phyloP scores from a whole-genome alignment of 2,888 invertebrate genomes.

The Schizaphis graminum region DNA sequence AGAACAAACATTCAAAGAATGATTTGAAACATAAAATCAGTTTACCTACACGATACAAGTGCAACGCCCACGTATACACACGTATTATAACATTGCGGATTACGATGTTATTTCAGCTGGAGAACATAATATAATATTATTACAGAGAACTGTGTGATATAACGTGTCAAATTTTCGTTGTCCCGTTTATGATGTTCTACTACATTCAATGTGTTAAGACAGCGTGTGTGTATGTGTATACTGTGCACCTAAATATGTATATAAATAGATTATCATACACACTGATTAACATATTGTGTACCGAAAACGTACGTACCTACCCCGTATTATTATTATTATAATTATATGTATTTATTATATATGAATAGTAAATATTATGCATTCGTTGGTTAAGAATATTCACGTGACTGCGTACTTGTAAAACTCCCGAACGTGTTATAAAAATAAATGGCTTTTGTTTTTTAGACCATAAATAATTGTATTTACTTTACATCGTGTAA shows the following conservation, averaged over 20 bases:
- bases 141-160: neutral
- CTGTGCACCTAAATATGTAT: neutral
- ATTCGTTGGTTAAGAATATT: neutral
- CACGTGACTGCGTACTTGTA: neutral
- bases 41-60: neutral
- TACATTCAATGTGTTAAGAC: neutral
- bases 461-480: neutral
- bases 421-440: constrained; percentile 25
- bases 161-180: neutral
- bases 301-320: neutral
- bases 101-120: neutral
- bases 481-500: neutral
- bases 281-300: neutral
- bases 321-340: neutral
- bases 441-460: constrained; percentile 23
- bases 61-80: neutral
- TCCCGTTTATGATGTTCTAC: neutral
- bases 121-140: neutral
- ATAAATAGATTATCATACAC: neutral
- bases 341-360: neutral
- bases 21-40: neutral
- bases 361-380: neutral
- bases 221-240: neutral
- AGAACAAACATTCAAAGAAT: neutral
- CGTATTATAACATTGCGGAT: neutral